A percentile compares a stretch with the other conserved stretches of the same genome.
phyloP scores from a whole-genome alignment of 2,113 vertebrate genomes.

The rat (Rattus norvegicus) region DNA sequence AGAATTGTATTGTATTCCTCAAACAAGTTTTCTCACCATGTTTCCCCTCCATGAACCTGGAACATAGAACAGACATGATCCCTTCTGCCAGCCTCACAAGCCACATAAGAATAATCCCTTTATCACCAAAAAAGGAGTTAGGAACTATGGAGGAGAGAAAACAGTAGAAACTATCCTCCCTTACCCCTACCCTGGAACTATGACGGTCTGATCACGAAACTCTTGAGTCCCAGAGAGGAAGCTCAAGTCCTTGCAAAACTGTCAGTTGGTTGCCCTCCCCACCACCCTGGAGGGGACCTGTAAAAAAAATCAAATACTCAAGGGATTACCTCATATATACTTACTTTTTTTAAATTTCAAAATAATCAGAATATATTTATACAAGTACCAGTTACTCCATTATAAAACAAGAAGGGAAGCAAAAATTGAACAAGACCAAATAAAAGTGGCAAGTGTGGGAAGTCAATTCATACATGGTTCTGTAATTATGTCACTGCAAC shows the following conservation, averaged over 20 bases:
- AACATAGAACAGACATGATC: background rate
- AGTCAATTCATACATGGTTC: background rate
- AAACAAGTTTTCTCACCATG: background rate
- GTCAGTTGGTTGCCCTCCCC: background rate
- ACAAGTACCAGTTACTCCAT: background rate
- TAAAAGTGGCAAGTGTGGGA: background rate
- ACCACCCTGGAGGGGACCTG: background rate
- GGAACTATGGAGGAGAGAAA: background rate
- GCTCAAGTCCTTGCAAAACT: background rate
- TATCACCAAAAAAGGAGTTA: background rate
- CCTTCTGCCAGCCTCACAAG: background rate
- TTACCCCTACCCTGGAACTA: background rate
- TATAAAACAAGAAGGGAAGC: background rate
- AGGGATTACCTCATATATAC: background rate
- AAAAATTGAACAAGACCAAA: background rate
- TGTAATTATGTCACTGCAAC: background rate
- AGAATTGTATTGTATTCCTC: background rate
- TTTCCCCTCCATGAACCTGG: background rate
- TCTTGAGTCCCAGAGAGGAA: background rate
- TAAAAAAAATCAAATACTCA: background rate
- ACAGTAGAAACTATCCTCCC: background rate
- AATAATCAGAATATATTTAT: background rate
- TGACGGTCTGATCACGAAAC: background rate
- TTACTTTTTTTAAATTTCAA: background rate
- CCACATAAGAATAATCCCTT: background rate